Base-by-base conservation (phyloP, 2,113 vertebrate species). In the Myotis brandtii region DNA sequence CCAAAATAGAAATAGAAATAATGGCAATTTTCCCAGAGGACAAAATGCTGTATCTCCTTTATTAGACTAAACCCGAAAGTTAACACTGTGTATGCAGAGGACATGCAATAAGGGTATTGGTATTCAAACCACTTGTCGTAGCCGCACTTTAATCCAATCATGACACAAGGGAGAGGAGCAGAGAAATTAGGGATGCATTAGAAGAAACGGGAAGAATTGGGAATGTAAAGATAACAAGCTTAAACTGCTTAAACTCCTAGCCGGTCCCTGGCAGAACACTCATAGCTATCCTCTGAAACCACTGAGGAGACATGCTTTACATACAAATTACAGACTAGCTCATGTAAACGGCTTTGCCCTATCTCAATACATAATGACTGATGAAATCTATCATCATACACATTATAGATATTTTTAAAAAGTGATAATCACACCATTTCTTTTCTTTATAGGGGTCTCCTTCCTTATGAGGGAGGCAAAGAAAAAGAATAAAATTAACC, bases 1-100 rank as follows among this genome's bases (percentile, higher is more conserved):
- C 62, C 64, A 87, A 89, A 96, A 95, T 88, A 95, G 97, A 95
- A 96, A 93, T 37, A 91, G 89, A 96, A 96, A 93, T 88, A 95
- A 95, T 97, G 94, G 93, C 88, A 93, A 84, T 93, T 95, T 94
- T 76, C 86, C 94, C 75, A 23, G 77, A 94, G 93, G 91, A 97
- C 62, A 93, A 91, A 97, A 92, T 81, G 27, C 37, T 56, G 34
- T 50, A 23, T 46, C 50, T 94, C 77, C 21, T 86, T 95, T 89
- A 90, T 92, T 84, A 95, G 46, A 89, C 64, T 66, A 83, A 83
- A 91, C 2, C 25, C 70, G 88, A 32, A 90, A 75, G 79, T 67
- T 96, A 92, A 27, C 50, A 95, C 37, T 40, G 17, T 34, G 37
- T 54, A 73, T 73, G 86, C 70, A 87, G 59, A 94, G 34, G 23